phyloP scores from a whole-genome alignment of 37 sponge, comb jelly and placozoan genomes.

The Theonella swinhoei region DNA sequence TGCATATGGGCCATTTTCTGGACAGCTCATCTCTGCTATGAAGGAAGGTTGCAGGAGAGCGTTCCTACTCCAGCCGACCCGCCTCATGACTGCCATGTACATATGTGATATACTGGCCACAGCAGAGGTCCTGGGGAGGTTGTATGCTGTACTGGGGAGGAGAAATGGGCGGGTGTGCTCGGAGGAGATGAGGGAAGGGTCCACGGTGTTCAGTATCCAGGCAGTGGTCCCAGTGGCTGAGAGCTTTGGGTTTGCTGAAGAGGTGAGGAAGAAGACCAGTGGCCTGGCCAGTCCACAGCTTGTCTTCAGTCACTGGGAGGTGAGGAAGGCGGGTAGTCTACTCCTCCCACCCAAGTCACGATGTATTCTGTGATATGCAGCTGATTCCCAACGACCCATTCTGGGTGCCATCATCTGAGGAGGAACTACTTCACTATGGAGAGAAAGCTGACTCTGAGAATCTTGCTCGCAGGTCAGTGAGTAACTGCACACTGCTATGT shows the following conservation, averaged over 20 bases:
- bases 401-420: conserved; percentile 98
- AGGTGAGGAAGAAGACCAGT: conserved; percentile 94
- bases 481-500: conserved; percentile 12
- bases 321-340: conserved; percentile 27
- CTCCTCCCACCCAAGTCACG: not conserved
- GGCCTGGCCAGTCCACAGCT: conserved; percentile 98
- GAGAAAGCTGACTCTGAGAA: conserved; percentile 96
- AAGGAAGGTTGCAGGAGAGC: conserved; percentile 91
- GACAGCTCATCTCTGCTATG: conserved; percentile 95
- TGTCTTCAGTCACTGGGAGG: conserved; percentile 98
- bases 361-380: not conserved
- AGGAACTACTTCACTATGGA: conserved; percentile 95
- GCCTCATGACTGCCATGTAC: conserved; percentile 96
- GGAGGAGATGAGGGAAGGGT: conserved; percentile 94
- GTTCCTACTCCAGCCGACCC: conserved; percentile 77
- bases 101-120: conserved; percentile 90
- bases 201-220: conserved; percentile 79
- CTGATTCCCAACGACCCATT: conserved; percentile 88
- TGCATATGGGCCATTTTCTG: conserved; percentile 71
- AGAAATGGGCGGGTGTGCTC: conserved; percentile 80
- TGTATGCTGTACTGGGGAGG: conserved; percentile 89
- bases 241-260: conserved; percentile 98
- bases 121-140: conserved; percentile 88
- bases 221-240: conserved; percentile 95
- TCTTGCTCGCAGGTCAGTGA: conserved; percentile 64